Evolutionary conservation across 2,797 vertebrate genomes (phyloP).

Genomic region (Streptopelia turtur): DNA sequence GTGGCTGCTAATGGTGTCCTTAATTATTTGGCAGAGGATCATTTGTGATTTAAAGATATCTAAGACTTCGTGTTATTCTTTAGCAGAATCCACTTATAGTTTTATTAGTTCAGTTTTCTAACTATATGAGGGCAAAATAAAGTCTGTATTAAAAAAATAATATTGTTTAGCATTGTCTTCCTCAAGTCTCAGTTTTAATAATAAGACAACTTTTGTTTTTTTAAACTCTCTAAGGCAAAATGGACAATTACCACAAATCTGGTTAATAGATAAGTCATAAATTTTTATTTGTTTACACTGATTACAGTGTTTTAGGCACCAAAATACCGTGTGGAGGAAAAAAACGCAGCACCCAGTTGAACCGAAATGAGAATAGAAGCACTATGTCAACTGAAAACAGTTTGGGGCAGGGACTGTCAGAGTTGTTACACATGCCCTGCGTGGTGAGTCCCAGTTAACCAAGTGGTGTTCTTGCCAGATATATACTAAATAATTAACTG

Average conservation of each 20-base stretch:
- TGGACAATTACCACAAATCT: not conserved
- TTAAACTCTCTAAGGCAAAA: not conserved
- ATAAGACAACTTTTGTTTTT: not conserved
- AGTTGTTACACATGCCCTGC: rapidly evolving
- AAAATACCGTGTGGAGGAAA: not conserved
- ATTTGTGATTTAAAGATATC: not conserved
- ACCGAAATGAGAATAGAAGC: not conserved
- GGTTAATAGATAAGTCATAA: not conserved
- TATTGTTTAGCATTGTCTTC: not conserved
- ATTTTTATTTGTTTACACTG: not conserved
- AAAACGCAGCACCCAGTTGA: not conserved
- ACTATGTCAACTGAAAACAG: not conserved
- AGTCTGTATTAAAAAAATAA: not conserved
- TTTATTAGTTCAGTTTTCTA: not conserved
- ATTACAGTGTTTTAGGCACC: not conserved
- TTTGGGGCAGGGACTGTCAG: not conserved
- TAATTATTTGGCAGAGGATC: constrained; percentile 31
- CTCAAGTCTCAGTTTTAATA: not conserved
- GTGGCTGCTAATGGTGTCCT: not conserved
- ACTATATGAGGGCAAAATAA: not conserved
- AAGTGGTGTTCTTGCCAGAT: not conserved
- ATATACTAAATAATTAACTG: not conserved
- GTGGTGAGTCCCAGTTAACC: not conserved
- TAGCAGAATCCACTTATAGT: not conserved
- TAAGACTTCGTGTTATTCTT: not conserved